These are phyloP conservation scores for Rhingia rostrata DNA, from an alignment of 2,888 invertebrate species.

Conservation along the genomic window DNA sequence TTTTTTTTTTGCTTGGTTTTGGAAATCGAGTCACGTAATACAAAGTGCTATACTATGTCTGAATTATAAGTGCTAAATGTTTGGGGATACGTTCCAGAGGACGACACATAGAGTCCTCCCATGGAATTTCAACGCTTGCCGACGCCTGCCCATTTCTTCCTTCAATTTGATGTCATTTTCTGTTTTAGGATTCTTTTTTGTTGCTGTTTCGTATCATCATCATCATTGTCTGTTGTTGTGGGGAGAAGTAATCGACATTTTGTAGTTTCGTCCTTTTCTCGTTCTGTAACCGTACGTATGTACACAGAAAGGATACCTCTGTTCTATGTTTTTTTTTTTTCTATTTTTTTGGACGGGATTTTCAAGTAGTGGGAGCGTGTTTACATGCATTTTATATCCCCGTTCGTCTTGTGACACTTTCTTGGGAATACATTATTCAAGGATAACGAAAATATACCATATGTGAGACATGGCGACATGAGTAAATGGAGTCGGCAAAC, in stretches of 20 bases:
- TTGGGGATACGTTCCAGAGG: constrained; percentile 48
- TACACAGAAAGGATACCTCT: constrained; percentile 31
- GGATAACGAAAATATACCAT: constrained; percentile 30
- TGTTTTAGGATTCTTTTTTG: constrained; percentile 22
- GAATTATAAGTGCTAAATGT: constrained; percentile 76
- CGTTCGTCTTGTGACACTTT: constrained; percentile 46
- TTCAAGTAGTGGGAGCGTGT: constrained; percentile 57
- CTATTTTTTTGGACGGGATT: constrained; percentile 37
- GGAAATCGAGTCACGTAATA: constrained; percentile 76
- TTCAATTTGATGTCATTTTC: constrained; percentile 58
- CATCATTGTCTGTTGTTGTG: constrained; percentile 39
- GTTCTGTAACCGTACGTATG: constrained; percentile 2
- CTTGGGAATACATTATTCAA: constrained; percentile 64
- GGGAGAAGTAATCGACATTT: constrained; percentile 67
- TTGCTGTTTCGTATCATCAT: constrained; percentile 9
- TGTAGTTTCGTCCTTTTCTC: constrained; percentile 54
- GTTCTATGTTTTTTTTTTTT: too few relatives aligned
- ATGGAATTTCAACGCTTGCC: constrained; percentile 29
- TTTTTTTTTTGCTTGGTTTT: constrained; percentile 37
- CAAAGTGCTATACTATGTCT: constrained; percentile 77
- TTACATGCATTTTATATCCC: constrained; percentile 72
- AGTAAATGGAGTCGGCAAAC: constrained; percentile 55
- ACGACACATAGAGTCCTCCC: constrained; percentile 32
- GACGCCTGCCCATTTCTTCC: constrained; percentile 44
- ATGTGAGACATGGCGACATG: neutral